These are phyloP conservation scores for Telenomus remus DNA, from an alignment of 1,140 invertebrate genomes.

Conservation along the genomic window DNA sequence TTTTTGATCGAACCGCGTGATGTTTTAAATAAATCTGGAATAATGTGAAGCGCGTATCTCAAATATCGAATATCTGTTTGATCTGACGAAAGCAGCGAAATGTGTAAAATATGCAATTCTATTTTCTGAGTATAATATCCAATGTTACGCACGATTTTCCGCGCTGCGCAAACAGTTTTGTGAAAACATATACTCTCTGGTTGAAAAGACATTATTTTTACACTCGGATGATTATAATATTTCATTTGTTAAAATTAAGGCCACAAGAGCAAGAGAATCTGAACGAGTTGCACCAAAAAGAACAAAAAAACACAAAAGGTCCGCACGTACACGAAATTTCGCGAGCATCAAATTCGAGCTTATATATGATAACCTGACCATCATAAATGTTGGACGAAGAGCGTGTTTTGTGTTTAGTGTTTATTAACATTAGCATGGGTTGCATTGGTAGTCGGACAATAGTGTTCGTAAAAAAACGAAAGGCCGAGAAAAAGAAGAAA, in stretches of 20 bases:
- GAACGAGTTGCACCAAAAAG: too few relatives aligned
- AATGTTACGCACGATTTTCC: too few relatives aligned
- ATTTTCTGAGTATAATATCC: too few relatives aligned
- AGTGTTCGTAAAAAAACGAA: conserved; percentile 23
- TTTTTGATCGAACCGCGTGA: conserved; percentile 22
- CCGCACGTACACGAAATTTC: background rate
- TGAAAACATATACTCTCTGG: too few relatives aligned
- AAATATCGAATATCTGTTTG: too few relatives aligned
- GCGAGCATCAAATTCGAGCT: background rate
- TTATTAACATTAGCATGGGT: conserved; percentile 23
- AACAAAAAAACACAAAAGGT: too few relatives aligned
- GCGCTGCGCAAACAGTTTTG: too few relatives aligned
- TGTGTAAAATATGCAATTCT: too few relatives aligned
- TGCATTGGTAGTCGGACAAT: conserved; percentile 44
- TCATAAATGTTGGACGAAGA: conserved; percentile 21
- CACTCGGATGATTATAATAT: too few relatives aligned
- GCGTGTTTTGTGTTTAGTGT: conserved; percentile 1
- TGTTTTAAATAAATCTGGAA: conserved; percentile 9
- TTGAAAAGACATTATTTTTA: too few relatives aligned
- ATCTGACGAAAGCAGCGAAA: too few relatives aligned
- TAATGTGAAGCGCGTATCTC: too few relatives aligned
- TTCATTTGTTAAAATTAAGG: background rate
- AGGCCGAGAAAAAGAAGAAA: conserved; percentile 10
- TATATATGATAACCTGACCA: conserved; percentile 3
- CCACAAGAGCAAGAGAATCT: background rate